Evolutionary conservation across 2,113 vertebrate genomes (phyloP).

Genomic region (Pogonocichla stellata): DNA sequence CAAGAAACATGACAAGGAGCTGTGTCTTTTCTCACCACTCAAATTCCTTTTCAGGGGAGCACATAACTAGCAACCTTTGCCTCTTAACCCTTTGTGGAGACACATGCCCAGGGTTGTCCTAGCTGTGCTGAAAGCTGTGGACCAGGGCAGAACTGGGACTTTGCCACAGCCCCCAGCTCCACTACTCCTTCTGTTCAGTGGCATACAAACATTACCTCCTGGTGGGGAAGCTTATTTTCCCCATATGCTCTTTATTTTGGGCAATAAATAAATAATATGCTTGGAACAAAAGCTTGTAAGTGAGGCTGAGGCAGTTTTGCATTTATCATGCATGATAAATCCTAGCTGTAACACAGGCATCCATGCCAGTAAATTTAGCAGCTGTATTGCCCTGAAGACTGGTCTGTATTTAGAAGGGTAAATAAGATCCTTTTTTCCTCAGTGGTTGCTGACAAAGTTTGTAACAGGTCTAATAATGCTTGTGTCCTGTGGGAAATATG

Average conservation of each 20-base stretch:
- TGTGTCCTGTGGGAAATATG: conserved; percentile 55
- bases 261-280: not conserved
- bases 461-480: conserved; percentile 34
- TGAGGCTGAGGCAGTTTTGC: not conserved
- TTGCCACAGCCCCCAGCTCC: not conserved
- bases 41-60: not conserved
- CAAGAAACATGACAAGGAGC: not conserved
- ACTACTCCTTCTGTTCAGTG: not conserved
- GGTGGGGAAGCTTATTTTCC: not conserved
- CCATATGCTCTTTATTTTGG: not conserved
- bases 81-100: not conserved
- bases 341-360: not conserved
- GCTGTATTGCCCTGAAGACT: not conserved
- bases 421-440: not conserved
- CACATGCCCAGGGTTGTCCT: rapidly evolving
- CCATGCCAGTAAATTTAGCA: not conserved
- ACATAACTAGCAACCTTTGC: not conserved
- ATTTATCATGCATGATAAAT: not conserved
- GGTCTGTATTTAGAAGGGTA: not conserved
- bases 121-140: not conserved
- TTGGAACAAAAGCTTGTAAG: not conserved
- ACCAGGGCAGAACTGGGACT: not conserved
- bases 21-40: not conserved
- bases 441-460: not conserved
- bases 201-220: not conserved